Evolutionary conservation across 1,140 invertebrate species (phyloP), one percentile per base, ranked within the genome.

Genomic region (Eurosta solidaginis): DNA sequence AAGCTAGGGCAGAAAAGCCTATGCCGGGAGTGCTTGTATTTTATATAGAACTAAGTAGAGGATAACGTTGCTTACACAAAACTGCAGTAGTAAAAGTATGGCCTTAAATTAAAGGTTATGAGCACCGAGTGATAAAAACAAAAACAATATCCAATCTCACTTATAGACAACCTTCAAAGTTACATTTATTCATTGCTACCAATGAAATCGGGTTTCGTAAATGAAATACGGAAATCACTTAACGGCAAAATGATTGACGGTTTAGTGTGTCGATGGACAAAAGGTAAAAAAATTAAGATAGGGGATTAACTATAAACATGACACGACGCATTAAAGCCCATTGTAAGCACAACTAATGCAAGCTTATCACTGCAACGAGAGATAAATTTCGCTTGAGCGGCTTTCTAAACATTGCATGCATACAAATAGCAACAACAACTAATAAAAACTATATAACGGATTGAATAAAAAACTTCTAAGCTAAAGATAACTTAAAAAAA

Each of bases 341-440:
- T 68, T 68, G 59, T 68, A 68, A 68, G n/a, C 59, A 40, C 59
- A 68, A 42, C 76, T 77, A 77, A 77, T 77, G 76, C 76, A 50
- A 49, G 76, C 76, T 77, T 77, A 77, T 77, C 76, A 59, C 20
- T 36, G 49, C 44, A 74, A 74, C 73, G 44, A 74, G 44, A 45
- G 76, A 77, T 77, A 59, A 59, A 77, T 52, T 77, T 77, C 50
- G 17, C 36, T 36, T 77, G 59, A 77, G 40, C 50, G 20, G 76
- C n/a, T 77, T 77, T 77, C 42, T 44, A 74, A 74, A 74, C 20
- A 68, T 2, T 40, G 6, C 59, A 42, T 20, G 12, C 3, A 12
- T n/a, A 17, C 33, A 68, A 33, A 17, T 25, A 12, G 14, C 54
- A 36, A 68, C 2, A 40, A 9, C 36, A 68, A 0, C 27, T 2